A percentile compares a stretch with the other conserved stretches of the same genome.
Conservation (phyloP, 1,140 invertebrate species). For the Bombus waltoni region DNA sequence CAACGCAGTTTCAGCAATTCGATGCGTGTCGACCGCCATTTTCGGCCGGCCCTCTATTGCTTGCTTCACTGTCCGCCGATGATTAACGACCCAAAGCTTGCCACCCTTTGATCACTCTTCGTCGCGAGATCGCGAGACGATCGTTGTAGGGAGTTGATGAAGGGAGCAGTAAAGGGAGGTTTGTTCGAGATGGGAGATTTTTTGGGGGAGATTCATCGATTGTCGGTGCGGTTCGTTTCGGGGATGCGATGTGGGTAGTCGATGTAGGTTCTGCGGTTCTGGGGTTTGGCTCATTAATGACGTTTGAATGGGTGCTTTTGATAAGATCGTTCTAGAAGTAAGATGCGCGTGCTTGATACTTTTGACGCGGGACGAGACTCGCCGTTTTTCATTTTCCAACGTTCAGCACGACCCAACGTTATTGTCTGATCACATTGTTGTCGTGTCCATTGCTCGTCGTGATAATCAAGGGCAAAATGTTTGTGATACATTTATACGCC, state of each 20-base stretch:
- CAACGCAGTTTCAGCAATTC: conserved; percentile 57
- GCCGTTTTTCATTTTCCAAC: too few species aligned
- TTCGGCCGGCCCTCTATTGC: conserved; percentile 49
- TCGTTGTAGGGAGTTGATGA: neutral
- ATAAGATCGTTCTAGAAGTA: too few species aligned
- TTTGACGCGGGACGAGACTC: too few species aligned
- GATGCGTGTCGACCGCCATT: conserved; percentile 59
- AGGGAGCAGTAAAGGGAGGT: neutral
- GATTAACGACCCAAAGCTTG: conserved; percentile 19
- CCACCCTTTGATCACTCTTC: neutral
- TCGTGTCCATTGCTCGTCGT: too few species aligned
- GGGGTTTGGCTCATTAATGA: neutral
- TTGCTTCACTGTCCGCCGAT: conserved; percentile 10
- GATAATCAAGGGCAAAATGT: too few species aligned
- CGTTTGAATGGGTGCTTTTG: too few species aligned
- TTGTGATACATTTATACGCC: too few species aligned
- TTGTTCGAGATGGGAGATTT: neutral
- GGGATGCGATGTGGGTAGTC: too few species aligned
- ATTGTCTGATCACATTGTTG: too few species aligned
- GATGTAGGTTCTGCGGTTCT: neutral
- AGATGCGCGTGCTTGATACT: too few species aligned
- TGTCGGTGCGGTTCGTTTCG: neutral
- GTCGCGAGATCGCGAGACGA: neutral
- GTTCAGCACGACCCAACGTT: too few species aligned
- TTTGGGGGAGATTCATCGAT: neutral